Evolutionary conservation across 2,888 invertebrate species (phyloP).

Genomic region (Dinocampus coccinellae): DNA sequence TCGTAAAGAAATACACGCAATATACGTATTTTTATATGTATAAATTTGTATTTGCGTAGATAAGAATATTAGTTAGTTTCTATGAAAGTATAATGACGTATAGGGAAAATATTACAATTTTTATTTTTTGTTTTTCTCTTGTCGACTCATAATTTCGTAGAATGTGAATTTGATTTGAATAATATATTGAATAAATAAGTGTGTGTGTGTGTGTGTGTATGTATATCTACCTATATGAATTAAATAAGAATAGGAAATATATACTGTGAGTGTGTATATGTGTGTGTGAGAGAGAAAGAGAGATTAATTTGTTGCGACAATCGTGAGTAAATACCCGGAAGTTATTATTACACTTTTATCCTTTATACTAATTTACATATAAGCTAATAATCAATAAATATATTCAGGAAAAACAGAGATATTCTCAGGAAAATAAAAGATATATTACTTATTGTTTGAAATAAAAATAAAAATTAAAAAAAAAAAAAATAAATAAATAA

Average conservation of each 20-base stretch:
- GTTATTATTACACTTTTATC: slow-evolving; percentile 10
- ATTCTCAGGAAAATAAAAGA: background rate
- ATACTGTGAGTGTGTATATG: background rate
- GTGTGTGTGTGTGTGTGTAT: too few relatives aligned
- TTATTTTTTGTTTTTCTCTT: too few relatives aligned
- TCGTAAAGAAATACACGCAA: slow-evolving; percentile 28
- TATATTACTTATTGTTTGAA: background rate
- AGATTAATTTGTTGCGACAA: slow-evolving; percentile 16
- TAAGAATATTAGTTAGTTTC: slow-evolving; percentile 29
- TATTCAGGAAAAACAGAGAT: background rate
- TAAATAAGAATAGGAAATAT: too few relatives aligned
- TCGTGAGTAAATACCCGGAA: slow-evolving; percentile 3
- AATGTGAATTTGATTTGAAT: background rate
- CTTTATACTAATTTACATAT: background rate
- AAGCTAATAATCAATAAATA: slow-evolving; percentile 3
- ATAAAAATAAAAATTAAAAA: too few relatives aligned
- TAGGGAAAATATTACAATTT: slow-evolving; percentile 30
- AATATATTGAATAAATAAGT: background rate
- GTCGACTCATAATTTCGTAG: slow-evolving; percentile 4
- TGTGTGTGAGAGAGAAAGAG: background rate
- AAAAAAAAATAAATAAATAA: too few relatives aligned
- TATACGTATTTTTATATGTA: background rate
- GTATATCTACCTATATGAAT: too few relatives aligned
- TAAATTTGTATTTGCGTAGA: background rate
- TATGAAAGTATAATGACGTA: slow-evolving; percentile 32